Evolutionary conservation across 64 coral and sea anemone genomes (phyloP).

Genomic region (Platygyra sinensis): DNA sequence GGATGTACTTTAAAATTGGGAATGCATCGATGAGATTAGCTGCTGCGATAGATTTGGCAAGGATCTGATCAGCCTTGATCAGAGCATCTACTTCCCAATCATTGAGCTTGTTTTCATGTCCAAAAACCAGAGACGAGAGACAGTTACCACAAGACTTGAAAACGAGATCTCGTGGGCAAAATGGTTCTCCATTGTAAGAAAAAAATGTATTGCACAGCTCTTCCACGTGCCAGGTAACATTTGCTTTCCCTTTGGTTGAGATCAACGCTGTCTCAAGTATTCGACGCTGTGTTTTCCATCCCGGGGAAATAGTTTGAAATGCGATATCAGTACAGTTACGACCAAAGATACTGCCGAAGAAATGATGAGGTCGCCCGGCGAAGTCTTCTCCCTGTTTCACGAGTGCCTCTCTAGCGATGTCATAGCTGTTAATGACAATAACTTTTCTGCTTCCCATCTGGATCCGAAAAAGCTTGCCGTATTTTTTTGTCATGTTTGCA

Average conservation of each 20-base stretch:
- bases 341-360: constrained; percentile 21
- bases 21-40: constrained; percentile 63
- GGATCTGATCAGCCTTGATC: constrained; percentile 19
- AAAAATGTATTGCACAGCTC: neutral
- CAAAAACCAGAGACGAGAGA: constrained; percentile 42
- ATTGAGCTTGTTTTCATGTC: constrained; percentile 19
- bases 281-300: constrained; percentile 49
- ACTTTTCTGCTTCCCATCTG: constrained; percentile 24
- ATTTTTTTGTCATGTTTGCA: constrained; percentile 37
- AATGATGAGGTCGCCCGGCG: constrained; percentile 39
- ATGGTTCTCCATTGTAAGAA: neutral
- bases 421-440: constrained; percentile 42
- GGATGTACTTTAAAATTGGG: constrained; percentile 43
- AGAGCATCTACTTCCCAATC: constrained; percentile 44
- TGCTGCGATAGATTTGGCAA: constrained; percentile 32
- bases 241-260: constrained; percentile 26
- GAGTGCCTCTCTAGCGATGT: constrained; percentile 35
- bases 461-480: constrained; percentile 39
- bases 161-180: neutral
- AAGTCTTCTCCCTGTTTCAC: constrained; percentile 18
- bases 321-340: constrained; percentile 24
- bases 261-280: constrained; percentile 32
- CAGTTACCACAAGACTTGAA: constrained; percentile 45
- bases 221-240: neutral
- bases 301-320: constrained; percentile 26